Percentiles rank a stretch among this genome's conserved stretches.
phyloP scores from a whole-genome alignment of 2,797 vertebrate species.

The Tokudaia muenninki region DNA sequence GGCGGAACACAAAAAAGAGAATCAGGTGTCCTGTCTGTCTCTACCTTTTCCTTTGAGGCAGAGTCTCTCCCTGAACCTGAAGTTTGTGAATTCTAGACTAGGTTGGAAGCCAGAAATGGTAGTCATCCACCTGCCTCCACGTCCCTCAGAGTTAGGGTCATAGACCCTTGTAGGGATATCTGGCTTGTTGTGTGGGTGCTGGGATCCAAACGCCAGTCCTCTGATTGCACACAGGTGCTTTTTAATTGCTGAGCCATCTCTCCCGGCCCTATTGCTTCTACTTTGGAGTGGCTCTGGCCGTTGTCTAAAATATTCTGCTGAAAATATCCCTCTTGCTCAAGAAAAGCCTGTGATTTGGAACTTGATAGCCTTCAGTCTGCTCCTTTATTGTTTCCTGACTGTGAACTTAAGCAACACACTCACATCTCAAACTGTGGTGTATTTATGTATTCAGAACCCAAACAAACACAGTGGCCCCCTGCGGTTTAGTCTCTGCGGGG shows the following conservation, averaged over 20 bases:
- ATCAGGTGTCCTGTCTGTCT: not conserved
- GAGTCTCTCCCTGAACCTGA: not conserved
- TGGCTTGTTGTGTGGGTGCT: not conserved
- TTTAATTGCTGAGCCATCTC: not conserved
- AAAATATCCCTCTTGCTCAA: conserved; percentile 15
- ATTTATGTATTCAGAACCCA: conserved; percentile 22
- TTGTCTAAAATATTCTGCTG: conserved; percentile 42
- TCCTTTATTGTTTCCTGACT: not conserved
- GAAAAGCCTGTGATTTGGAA: not conserved
- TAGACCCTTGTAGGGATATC: not conserved
- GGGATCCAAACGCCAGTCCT: not conserved
- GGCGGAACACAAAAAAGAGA: not conserved
- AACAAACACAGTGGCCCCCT: not conserved
- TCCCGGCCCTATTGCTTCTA: not conserved
- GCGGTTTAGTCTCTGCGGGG: conserved; percentile 4
- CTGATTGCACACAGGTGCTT: no score
- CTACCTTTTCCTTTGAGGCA: not conserved
- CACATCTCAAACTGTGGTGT: not conserved
- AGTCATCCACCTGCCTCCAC: not conserved
- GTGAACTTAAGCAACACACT: not conserved
- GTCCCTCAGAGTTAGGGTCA: not conserved
- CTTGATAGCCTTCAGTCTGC: not conserved
- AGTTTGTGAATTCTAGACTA: not conserved
- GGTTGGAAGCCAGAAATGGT: not conserved
- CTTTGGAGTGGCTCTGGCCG: not conserved